Conservation (phyloP, 1,140 invertebrate genomes). For the Diorhabda carinulata region DNA sequence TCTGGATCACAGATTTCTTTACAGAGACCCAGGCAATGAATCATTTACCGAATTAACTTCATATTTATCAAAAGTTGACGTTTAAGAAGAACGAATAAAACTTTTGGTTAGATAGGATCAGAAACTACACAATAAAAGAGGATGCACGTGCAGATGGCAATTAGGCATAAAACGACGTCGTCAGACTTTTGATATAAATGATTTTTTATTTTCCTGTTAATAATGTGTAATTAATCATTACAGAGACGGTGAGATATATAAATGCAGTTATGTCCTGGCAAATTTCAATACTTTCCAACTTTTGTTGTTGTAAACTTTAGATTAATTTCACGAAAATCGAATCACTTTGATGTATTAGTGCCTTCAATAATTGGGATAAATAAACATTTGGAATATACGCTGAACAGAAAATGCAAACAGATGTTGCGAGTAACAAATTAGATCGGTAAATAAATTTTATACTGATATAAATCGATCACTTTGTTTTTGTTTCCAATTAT, state of each 20-base stretch:
- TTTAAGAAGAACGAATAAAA: too few relatives aligned
- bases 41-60: too few relatives aligned
- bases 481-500: too few relatives aligned
- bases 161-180: too few relatives aligned
- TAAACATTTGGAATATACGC: background rate
- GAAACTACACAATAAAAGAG: too few relatives aligned
- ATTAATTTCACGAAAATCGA: background rate
- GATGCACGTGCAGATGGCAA: too few relatives aligned
- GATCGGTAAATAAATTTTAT: background rate
- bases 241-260: background rate
- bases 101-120: too few relatives aligned
- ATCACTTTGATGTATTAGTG: constrained; percentile 2
- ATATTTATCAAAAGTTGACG: too few relatives aligned
- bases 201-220: background rate
- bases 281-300: background rate
- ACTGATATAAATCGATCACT: background rate
- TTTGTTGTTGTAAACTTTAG: background rate
- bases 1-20: too few relatives aligned
- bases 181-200: too few relatives aligned
- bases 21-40: too few relatives aligned
- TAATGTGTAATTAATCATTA: background rate
- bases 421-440: constrained; percentile 2
- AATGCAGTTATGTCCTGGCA: background rate
- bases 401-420: background rate
- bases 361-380: background rate